Evolutionary conservation across 1,140 invertebrate genomes (phyloP).

Genomic region (Chrysoperla carnea): DNA sequence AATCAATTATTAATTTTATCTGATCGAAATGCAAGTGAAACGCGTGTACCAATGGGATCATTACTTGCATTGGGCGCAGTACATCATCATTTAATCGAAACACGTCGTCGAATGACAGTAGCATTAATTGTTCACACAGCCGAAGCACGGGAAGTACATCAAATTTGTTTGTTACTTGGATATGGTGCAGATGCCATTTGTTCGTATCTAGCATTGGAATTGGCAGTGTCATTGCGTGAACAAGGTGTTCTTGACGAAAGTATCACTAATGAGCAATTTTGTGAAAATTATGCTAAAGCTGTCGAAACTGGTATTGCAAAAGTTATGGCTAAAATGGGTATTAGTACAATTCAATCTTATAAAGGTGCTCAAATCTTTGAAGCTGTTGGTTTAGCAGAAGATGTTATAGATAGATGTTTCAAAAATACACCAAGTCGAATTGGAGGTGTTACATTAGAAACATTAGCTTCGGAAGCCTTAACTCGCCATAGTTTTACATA

Average conservation of each 20-base stretch:
- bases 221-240: constrained; percentile 60
- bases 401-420: constrained; percentile 93
- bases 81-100: constrained; percentile 91
- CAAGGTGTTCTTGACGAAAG: constrained; percentile 62
- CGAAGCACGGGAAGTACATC: constrained; percentile 91
- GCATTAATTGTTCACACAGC: constrained; percentile 85
- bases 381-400: constrained; percentile 82
- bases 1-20: constrained; percentile 82
- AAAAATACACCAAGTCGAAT: constrained; percentile 88
- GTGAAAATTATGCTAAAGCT: constrained; percentile 41
- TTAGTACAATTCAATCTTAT: constrained; percentile 97
- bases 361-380: constrained; percentile 99
- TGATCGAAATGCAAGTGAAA: constrained; percentile 51
- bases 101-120: constrained; percentile 90
- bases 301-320: constrained; percentile 71
- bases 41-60: constrained; percentile 62
- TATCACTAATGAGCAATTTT: constrained; percentile 73
- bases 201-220: constrained; percentile 92
- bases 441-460: constrained; percentile 81
- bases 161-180: constrained; percentile 88
- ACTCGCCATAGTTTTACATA: constrained; percentile 72
- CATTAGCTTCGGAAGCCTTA: constrained; percentile 75
- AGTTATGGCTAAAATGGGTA: constrained; percentile 99
- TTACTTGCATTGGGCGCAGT: constrained; percentile 81
- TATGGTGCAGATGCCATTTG: constrained; percentile 97